Base-by-base conservation (phyloP, 2,888 invertebrate species). In the Nomada lathburiana region DNA sequence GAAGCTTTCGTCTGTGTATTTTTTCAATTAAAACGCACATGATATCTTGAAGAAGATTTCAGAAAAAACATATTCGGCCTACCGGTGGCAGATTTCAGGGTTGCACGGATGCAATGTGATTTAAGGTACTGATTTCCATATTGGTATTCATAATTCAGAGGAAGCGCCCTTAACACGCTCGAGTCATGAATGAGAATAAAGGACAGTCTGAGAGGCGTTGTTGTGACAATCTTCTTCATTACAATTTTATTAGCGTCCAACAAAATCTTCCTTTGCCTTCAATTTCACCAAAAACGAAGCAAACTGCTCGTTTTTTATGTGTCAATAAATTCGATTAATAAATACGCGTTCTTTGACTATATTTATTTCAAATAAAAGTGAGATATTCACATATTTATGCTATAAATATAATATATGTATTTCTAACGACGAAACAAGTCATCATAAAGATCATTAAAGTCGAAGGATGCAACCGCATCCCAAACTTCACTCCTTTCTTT, bases 251-350 rank as follows among this genome's bases (percentile, higher is more conserved):
- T 53, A 67, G 13, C 62, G 29, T 55, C 44, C 55, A 20, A 55
- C 55, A 47, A 36, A 36, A 52, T n/a, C n/a, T 29, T 26, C 23
- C 29, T 62, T 55, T 3, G 11, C 9, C 23, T 50, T 78, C 57
- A 78, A 67, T 78, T 80, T 80, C 80, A 80, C 77, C 80, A 78
- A 72, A 26, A 78, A 77, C 79, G 78, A 80, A 78, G 52, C 55
- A 68, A 72, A 62, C 65, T 65, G 53, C n/a, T 44, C 52, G 42
- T 16, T 2, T 2, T 3, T 47, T 47, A 11, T 16, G 16, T 47
- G 16, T 16, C 16, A 47, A 47, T 16, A 16, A 47, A 3, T 55
- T 16, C 16, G 47, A 36, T 18, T 13, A 42, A 23, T 50, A 2
- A 20, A 36, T 23, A 20, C 29, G 20, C 20, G 7, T 16, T 16